Base-by-base conservation (phyloP, 1,140 invertebrate species). In the Ips typographus region DNA sequence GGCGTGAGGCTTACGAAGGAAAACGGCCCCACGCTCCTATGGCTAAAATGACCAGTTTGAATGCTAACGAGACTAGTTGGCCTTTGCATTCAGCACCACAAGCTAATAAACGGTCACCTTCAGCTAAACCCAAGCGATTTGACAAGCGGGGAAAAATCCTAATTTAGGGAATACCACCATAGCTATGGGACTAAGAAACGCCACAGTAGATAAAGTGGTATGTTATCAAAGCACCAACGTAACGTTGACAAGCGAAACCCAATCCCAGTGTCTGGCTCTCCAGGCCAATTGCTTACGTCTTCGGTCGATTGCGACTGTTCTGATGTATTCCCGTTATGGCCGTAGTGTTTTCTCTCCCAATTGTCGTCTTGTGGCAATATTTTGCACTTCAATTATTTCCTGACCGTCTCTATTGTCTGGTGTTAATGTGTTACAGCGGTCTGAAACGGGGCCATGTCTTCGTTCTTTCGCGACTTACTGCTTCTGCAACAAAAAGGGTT, bases 341-440 rank as follows among this genome's bases (percentile, higher is more conserved):
- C 2, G 96, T 98, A 0, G 95, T 98, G 77, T 95, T 98, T 82
- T 98, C 97, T 43, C 94, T n/a, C 95, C 96, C 96, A 98, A 79
- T 96, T 97, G 77, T 99, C 96, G 85, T 98, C 95, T 82, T 96
- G 90, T 0, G 94, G 94, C 51, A 98, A 80, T 72, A 94, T 93
- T n/a, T 82, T 93, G 91, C 55, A 94, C 91, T 81, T 92, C 89
- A 59, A 91, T 90, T n/a, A 90, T 86, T 81, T 92, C 89, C 76
- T 88, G 86, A 55, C 83, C 89, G 82, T 85, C 87, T 40, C 84
- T 83, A 71, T 83, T 86, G 63, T 87, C 86, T 37, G 85, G 84
- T n/a, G 83, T 82, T 37, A 88, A 77, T 55, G 85, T 88, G 85
- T 88, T 3, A 88, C 86, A 2, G 86, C 83, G 39, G 87, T 88